Conservation (phyloP, 2,888 invertebrate species). For the Rotaria magnacalcarata region DNA sequence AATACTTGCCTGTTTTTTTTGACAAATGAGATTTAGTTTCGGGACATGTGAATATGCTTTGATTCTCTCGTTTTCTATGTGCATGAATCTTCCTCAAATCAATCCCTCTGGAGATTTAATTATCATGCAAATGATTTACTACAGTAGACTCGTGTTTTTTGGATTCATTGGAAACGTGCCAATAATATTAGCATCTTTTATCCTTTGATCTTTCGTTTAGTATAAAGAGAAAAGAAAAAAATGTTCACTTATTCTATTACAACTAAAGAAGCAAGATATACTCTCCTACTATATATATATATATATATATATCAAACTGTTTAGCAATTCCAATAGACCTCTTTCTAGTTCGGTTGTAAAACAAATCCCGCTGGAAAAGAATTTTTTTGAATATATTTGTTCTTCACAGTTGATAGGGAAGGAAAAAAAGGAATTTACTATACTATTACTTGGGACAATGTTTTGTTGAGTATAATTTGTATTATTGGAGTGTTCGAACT, state of each 20-base stretch:
- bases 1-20: neutral
- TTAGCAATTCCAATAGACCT: conserved; percentile 9
- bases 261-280: neutral
- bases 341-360: neutral
- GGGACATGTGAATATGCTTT: neutral
- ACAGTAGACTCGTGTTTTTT: neutral
- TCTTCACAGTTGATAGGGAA: neutral
- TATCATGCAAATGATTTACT: conserved; percentile 16
- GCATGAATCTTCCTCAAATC: neutral
- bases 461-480: conserved; percentile 13
- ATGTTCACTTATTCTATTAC: neutral
- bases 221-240: neutral
- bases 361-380: neutral
- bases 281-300: too few species aligned
- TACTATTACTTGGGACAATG: neutral
- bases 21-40: neutral
- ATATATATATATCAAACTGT: neutral
- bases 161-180: neutral
- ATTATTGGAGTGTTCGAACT: neutral
- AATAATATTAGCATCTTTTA: neutral
- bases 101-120: neutral
- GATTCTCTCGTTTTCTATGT: neutral
- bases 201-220: neutral
- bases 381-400: neutral
- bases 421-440: conserved; percentile 4